These are phyloP conservation scores for Athalia cordata DNA, from an alignment of 2,888 invertebrate genomes.

Conservation along the genomic window DNA sequence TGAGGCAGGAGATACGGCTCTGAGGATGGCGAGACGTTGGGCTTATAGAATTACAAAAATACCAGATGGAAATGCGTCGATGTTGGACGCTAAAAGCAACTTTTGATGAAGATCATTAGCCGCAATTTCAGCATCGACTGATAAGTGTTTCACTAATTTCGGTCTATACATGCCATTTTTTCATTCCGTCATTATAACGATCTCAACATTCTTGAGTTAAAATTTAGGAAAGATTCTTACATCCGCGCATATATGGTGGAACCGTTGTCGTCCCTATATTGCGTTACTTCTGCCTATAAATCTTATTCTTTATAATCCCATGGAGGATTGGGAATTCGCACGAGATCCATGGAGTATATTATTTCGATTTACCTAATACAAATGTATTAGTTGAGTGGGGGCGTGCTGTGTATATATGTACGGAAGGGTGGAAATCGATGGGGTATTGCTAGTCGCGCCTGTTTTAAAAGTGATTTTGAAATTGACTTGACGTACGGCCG, in stretches of 20 bases:
- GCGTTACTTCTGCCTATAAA: constrained; percentile 37
- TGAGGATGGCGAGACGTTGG: constrained; percentile 88
- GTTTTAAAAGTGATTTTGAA: constrained; percentile 14
- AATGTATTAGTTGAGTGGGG: not conserved
- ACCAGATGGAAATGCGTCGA: constrained; percentile 80
- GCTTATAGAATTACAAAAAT: constrained; percentile 86
- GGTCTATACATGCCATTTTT: constrained; percentile 90
- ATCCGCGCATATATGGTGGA: constrained; percentile 91
- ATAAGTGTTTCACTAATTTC: constrained; percentile 81
- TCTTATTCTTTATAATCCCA: not conserved
- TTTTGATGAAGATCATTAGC: constrained; percentile 91
- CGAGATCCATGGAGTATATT: not conserved
- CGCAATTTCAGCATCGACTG: constrained; percentile 87
- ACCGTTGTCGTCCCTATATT: constrained; percentile 82
- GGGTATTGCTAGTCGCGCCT: too few relatives aligned
- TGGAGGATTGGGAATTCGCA: not conserved
- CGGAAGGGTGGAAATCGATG: too few relatives aligned
- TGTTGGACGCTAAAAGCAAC: constrained; percentile 85
- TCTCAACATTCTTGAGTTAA: constrained; percentile 79
- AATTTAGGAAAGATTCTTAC: constrained; percentile 76
- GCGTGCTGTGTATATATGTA: too few relatives aligned
- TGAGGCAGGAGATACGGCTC: constrained; percentile 88
- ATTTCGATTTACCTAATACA: not conserved
- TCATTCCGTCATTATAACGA: constrained; percentile 84
- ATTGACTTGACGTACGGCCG: constrained; percentile 21